Percentiles rank a stretch among this genome's conserved stretches.
Evolutionary conservation across 2,113 vertebrate genomes (phyloP).

Genomic region (Prietella phreatophila): DNA sequence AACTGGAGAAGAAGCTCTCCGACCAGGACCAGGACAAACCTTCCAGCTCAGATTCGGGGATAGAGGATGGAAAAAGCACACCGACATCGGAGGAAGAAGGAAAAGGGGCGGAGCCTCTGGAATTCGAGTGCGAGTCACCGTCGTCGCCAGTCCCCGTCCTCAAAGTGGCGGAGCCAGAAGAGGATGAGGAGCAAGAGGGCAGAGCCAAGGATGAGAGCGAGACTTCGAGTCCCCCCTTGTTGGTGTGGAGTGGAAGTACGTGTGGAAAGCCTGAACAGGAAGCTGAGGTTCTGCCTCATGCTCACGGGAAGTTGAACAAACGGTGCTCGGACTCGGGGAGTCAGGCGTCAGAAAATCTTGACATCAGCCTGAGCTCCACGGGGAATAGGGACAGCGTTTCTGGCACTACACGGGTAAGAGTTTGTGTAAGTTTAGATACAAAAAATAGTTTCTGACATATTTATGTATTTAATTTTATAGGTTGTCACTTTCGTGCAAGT

Average conservation of each 20-base stretch:
- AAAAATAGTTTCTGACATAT: no score
- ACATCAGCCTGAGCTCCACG: conserved; percentile 74
- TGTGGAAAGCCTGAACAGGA: conserved; percentile 23
- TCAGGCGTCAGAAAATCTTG: conserved; percentile 76
- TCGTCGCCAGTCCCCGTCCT: conserved; percentile 19
- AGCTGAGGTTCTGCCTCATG: conserved; percentile 48
- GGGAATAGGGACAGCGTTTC: conserved; percentile 76
- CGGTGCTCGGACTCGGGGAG: conserved; percentile 77
- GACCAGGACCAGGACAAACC: conserved; percentile 67
- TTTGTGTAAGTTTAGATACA: conserved; percentile 32
- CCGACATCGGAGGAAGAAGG: conserved; percentile 66
- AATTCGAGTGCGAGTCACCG: conserved; percentile 51
- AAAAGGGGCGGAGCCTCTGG: conserved; percentile 62
- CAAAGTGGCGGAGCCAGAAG: conserved; percentile 1
- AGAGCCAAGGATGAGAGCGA: background rate
- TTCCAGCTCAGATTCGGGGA: conserved; percentile 65
- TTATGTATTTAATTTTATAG: background rate
- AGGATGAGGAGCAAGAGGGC: background rate
- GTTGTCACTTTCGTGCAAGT: background rate
- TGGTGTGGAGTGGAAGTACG: conserved; percentile 13
- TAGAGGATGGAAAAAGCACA: conserved; percentile 68
- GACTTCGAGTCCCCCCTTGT: background rate
- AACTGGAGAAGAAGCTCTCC: conserved; percentile 45
- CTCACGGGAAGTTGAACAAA: conserved; percentile 62
- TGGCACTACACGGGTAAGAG: conserved; percentile 63